These are phyloP conservation scores for Hippopotamyrus pictus DNA, from an alignment of 2,797 vertebrate species.

Conservation along the genomic window DNA sequence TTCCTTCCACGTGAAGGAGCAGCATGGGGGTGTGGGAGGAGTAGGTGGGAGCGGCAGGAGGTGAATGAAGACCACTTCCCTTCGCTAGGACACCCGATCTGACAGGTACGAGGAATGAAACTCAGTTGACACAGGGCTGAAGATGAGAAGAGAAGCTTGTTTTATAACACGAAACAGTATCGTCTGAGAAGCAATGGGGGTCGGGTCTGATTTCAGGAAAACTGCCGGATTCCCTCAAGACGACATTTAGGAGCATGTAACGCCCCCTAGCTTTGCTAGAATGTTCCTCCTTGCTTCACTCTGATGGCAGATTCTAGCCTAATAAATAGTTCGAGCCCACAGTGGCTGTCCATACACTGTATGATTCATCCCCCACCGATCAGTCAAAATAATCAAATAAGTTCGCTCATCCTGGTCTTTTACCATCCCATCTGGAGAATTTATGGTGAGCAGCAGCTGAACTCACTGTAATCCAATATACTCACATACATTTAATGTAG, in stretches of 20 bases:
- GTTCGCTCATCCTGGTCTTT: constrained; percentile 44
- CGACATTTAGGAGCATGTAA: not conserved
- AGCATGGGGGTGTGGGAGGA: constrained; percentile 51
- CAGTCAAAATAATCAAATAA: constrained; percentile 52
- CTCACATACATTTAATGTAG: constrained; percentile 51
- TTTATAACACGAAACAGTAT: not conserved
- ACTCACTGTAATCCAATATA: constrained; percentile 51
- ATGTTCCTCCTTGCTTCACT: not conserved
- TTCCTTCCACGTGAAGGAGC: constrained; percentile 59
- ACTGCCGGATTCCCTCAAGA: not conserved
- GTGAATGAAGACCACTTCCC: not conserved
- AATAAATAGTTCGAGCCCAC: constrained; percentile 38
- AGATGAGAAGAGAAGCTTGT: not conserved
- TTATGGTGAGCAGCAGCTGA: constrained; percentile 45
- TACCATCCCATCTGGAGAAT: constrained; percentile 41
- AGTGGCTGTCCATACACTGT: constrained; percentile 42
- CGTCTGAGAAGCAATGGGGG: not conserved
- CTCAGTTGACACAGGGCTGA: not conserved
- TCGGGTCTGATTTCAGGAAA: not conserved
- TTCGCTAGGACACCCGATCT: not conserved
- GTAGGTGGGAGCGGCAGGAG: not conserved
- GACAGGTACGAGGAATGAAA: not conserved
- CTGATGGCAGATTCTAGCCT: not conserved
- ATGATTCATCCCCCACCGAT: constrained; percentile 40
- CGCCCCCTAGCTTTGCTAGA: not conserved